phyloP scores from a whole-genome alignment of 1,140 invertebrate species.

The Trichoplusia ni region DNA sequence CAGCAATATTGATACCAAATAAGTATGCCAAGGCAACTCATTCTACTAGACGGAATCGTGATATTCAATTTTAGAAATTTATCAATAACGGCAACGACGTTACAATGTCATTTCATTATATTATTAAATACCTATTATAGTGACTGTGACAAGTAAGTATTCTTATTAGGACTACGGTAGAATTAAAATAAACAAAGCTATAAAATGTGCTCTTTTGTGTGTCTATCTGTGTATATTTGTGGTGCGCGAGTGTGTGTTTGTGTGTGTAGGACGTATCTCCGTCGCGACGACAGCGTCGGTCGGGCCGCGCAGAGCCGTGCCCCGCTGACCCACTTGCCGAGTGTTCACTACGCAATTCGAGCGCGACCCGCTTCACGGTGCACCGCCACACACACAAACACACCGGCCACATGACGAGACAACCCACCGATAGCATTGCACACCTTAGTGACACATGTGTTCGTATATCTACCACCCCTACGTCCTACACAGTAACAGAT shows the following conservation, averaged over 20 bases:
- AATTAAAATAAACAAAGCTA: background rate
- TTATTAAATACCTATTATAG: too few relatives aligned
- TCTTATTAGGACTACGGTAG: too few relatives aligned
- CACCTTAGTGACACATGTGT: conserved; percentile 9
- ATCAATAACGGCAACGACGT: conserved; percentile 43
- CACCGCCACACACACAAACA: conserved; percentile 38
- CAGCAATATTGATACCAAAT: conserved; percentile 53
- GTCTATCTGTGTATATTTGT: too few relatives aligned
- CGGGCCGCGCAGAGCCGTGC: conserved; percentile 53
- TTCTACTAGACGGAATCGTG: conserved; percentile 63
- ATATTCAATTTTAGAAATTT: conserved; percentile 58
- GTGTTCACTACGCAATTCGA: conserved; percentile 76
- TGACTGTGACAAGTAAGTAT: too few relatives aligned
- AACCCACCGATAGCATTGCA: background rate
- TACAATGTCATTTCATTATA: too few relatives aligned
- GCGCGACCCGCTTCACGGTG: conserved; percentile 67
- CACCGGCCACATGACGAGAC: background rate
- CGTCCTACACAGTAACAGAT: background rate
- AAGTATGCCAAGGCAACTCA: conserved; percentile 64
- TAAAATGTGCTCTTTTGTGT: too few relatives aligned
- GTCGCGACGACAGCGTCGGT: conserved; percentile 35
- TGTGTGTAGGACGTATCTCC: conserved; percentile 15
- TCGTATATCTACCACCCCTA: background rate
- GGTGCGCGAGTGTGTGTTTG: background rate
- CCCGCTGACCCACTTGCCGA: conserved; percentile 76